Evolutionary conservation across 1,140 invertebrate species (phyloP), one percentile per base, ranked within the genome.

Genomic region (Cardiocondyla obscurior): DNA sequence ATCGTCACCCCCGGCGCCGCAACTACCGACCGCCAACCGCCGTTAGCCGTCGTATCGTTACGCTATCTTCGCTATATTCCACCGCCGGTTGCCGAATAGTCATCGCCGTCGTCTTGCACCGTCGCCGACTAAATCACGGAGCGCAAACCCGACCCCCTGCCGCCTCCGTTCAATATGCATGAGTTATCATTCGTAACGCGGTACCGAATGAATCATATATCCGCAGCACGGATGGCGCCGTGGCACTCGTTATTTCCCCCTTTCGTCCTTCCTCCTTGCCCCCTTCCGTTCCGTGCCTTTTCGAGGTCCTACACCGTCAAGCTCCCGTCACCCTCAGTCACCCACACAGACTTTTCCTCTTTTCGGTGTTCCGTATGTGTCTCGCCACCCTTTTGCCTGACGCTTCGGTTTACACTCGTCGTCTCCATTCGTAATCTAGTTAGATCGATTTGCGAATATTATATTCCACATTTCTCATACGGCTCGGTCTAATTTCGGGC

Each of bases 121-220:
- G 42, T 16, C 64, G 19, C 14, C 30, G 28, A 72, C 74, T 85
- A 76, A 86, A 69, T 86, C 82, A 86, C 22, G 25, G 60, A 81
- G 74, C 49, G 74, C 65, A 84, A n/a, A 81, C 69, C 65, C 82
- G 30, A 58, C 60, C 76, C 69, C 82, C 69, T 64, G 58, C 14
- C 62, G 57, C 28, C 36, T 10, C 53, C 73, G 81, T 86, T 86
- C 76, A 82, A 84, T 86, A 86, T 84, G 82, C 76, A 86, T 84
- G 85, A 86, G 85, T 86, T 86, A 86, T 81, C 85, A 86, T 84
- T 86, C 62, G 28, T 69, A 86, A 82, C 82, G 70, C 82, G 44
- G 55, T 16, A 51, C 57, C 62, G 85, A 84, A 84, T 86, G 76
- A 86, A 86, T 86, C 83, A 84, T 86, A 84, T 79, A 69, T 74